Percentiles rank a stretch among this genome's conserved stretches.
Evolutionary conservation across 2,797 vertebrate genomes (phyloP).

Genomic region (Myiotriccus ornatus): DNA sequence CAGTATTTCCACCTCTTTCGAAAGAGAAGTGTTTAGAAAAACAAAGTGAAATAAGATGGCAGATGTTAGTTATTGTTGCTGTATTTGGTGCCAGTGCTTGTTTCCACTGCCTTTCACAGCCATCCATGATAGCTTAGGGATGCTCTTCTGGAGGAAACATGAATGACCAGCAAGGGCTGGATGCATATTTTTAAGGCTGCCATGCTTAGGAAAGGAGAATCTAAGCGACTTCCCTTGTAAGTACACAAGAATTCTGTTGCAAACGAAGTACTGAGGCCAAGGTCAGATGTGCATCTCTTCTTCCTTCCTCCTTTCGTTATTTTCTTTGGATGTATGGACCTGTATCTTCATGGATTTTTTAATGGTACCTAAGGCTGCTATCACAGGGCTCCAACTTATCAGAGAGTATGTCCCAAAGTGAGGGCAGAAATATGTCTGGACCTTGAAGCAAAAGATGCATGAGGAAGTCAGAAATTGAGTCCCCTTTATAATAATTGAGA

Average conservation of each 20-base stretch:
- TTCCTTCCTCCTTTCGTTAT: background rate
- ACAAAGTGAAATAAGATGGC: background rate
- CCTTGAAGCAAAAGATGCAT: background rate
- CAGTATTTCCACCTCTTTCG: background rate
- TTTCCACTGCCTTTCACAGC: background rate
- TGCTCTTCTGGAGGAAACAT: background rate
- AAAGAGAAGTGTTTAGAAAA: background rate
- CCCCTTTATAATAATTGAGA: background rate
- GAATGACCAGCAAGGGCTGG: fast-evolving
- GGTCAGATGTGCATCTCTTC: background rate
- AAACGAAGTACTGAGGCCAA: background rate
- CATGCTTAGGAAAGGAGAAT: background rate
- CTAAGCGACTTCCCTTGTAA: background rate
- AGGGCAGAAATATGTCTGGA: background rate
- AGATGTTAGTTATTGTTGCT: background rate
- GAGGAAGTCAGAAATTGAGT: background rate
- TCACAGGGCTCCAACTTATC: background rate
- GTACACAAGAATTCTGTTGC: background rate
- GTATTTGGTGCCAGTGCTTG: fast-evolving
- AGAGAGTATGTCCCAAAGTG: background rate
- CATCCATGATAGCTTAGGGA: fast-evolving
- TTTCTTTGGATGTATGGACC: background rate
- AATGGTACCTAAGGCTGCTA: background rate
- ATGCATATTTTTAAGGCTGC: background rate
- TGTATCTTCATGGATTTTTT: fast-evolving